Evolutionary conservation across 1,140 invertebrate species (phyloP), one percentile per base, ranked within the genome.

Genomic region (Ceratosolen fusciceps): DNA sequence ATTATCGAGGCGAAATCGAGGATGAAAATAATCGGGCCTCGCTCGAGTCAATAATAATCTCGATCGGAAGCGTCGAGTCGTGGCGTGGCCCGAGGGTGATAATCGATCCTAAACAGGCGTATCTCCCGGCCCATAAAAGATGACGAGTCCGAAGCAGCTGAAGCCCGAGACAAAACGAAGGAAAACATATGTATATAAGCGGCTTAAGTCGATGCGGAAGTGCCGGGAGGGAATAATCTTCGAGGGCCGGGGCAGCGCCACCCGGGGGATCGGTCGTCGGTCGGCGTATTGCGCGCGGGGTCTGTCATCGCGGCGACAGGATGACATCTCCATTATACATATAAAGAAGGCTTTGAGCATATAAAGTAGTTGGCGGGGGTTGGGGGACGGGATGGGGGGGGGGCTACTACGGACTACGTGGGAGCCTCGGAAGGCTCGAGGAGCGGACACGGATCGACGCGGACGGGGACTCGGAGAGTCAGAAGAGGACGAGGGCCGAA

Each of bases 321-420:
- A 87, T 90, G 88, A 90, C 89, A 90, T 89, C 85, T 90, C 89
- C 88, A 90, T 90, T 90, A 90, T 90, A 88, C 87, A 78, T 39
- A 74, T 72, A 78, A 74, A 74, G 65, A 43, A 34, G n/a, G 39
- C n/a, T 62, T n/a, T n/a, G n/a, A n/a, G n/a, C n/a, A n/a, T n/a
- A n/a, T n/a, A n/a, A n/a, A n/a, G n/a, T n/a, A n/a, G n/a, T n/a
- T n/a, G n/a, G n/a, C n/a, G n/a, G n/a, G n/a, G n/a, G n/a, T n/a
- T n/a, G n/a, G n/a, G n/a, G n/a, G n/a, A n/a, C n/a, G n/a, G n/a
- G n/a, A n/a, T n/a, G n/a, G n/a, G n/a, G n/a, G n/a, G n/a, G n/a
- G n/a, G n/a, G n/a, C n/a, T n/a, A n/a, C n/a, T n/a, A n/a, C n/a
- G n/a, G n/a, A n/a, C n/a, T 65, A 80, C 78, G 78, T 80, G 78